These are phyloP conservation scores for Cryptocephalus primarius DNA, from an alignment of 2,888 invertebrate genomes.

Conservation along the genomic window DNA sequence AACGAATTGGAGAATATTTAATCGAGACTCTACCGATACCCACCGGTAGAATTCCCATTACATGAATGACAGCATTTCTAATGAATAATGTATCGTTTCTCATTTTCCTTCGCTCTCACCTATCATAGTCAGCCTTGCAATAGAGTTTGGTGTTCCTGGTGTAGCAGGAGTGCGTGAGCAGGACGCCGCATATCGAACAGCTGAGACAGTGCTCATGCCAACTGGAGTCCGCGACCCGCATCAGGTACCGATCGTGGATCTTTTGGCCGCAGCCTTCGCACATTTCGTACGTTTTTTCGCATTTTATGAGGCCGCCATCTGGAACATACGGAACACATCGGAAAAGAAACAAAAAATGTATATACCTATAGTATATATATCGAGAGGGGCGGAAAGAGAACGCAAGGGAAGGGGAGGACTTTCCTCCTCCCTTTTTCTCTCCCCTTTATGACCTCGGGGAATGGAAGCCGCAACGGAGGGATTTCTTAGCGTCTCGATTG, in stretches of 20 bases:
- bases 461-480: no score
- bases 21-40: no score
- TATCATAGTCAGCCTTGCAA: conserved; percentile 95
- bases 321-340: conserved; percentile 14
- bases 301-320: conserved; percentile 47
- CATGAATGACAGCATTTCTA: no score
- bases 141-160: conserved; percentile 88
- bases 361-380: no score
- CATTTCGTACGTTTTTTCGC: conserved; percentile 73
- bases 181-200: conserved; percentile 87
- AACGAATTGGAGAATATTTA: no score
- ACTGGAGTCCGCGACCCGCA: conserved; percentile 86
- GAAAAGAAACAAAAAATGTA: not conserved
- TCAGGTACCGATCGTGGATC: conserved; percentile 89
- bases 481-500: no score
- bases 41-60: no score
- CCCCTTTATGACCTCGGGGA: no score
- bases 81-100: no score
- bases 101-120: conserved; percentile 43
- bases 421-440: no score
- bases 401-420: no score
- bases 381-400: no score
- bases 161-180: conserved; percentile 88
- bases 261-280: conserved; percentile 93
- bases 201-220: conserved; percentile 96